Evolutionary conservation across 2,888 invertebrate species (phyloP), one percentile per base, ranked within the genome.

Genomic region (Hirtodrosophila duncani): DNA sequence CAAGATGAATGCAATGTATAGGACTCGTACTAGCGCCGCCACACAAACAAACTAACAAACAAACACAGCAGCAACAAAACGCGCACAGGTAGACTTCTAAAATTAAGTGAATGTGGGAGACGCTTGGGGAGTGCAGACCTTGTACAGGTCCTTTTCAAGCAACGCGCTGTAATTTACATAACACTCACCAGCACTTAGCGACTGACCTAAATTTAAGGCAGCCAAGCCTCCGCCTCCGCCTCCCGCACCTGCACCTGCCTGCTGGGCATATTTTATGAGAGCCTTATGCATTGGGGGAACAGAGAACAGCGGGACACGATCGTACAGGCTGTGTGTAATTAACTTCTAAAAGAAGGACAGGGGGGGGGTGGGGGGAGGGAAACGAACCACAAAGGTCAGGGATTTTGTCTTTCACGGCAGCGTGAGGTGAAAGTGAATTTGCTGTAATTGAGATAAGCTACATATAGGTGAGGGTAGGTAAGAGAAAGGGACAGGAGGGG

Each of bases 171-270:
- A 78, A 81, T 82, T 82, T 77, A 72, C 75, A 77, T 77, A 81
- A 78, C 79, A 78, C 74, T 81, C 82, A 71, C 75, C 79, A 60
- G 63, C 60, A 80, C 77, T 71, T 80, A 81, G 72, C 67, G 70
- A 49, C 66, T 77, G 75, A 77, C 75, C 82, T 58, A 81, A 77
- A 82, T 75, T 60, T 51, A 36, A 60, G 29, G 44, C 10, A 21
- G 31, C 44, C 59, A 41, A 24, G 14, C 38, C 23, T 34, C 21
- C 29, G 23, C 45, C 20, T 13, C 31, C 52, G 23, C 31, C 36
- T 27, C 41, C 27, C 37, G 30, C 59, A 30, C 41, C 50, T 20
- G 17, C 11, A 11, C 36, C 23, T 46, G 8, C 29, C 44, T 34
- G 42, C 31, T 31, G 26, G 37, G 17, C 17, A 30, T 43, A 52